Evolutionary conservation across 30 jellyfish, hydroid and myxozoan species (phyloP).

Genomic region (Sanderia malayensis): DNA sequence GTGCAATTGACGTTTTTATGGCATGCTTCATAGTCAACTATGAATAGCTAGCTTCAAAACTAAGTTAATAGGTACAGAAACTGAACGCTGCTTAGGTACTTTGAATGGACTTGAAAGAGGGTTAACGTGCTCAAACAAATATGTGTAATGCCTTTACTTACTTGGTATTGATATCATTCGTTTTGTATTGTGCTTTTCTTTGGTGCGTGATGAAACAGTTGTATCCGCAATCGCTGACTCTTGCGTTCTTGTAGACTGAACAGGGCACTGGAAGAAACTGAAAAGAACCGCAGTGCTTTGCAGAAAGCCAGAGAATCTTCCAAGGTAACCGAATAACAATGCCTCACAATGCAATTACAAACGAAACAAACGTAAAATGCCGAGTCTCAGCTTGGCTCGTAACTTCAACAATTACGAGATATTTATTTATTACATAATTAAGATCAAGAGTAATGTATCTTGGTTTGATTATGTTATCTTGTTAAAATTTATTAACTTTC

Average conservation of each 20-base stretch:
- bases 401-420: background rate
- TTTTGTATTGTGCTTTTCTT: background rate
- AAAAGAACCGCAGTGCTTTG: constrained; percentile 57
- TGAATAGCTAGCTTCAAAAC: background rate
- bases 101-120: background rate
- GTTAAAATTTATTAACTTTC: no score
- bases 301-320: constrained; percentile 76
- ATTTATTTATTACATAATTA: no score
- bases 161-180: background rate
- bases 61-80: no score
- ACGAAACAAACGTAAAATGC: background rate
- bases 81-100: background rate
- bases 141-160: background rate
- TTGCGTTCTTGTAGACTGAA: constrained; percentile 52
- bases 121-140: background rate
- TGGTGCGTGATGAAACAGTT: background rate
- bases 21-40: no score
- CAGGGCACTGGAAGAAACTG: constrained; percentile 88
- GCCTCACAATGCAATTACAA: background rate
- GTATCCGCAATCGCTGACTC: background rate
- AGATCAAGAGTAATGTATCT: background rate
- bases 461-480: background rate
- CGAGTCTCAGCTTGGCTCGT: background rate
- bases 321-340: constrained; percentile 37
- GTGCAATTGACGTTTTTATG: background rate